Base-by-base conservation (phyloP, 2,113 vertebrate genomes). In the Tragelaphus strepsiceros region DNA sequence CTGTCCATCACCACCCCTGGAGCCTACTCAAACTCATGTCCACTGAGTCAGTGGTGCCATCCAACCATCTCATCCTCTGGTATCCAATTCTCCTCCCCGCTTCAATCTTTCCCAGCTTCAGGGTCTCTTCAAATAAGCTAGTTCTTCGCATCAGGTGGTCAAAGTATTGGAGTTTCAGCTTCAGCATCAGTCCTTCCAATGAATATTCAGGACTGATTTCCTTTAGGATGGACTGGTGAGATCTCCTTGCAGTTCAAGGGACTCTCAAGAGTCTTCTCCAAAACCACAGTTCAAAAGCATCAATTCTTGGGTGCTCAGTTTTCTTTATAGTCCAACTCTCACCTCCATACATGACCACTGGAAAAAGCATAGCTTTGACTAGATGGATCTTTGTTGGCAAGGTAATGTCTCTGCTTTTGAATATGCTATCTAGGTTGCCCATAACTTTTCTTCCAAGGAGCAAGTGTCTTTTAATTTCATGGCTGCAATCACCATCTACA, bases 271-370 rank as follows among this genome's bases (percentile, higher is more conserved):
- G n/a, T 2, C n/a, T 71, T 35, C 64, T 35, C 64, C n/a, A 71
- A 21, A 17, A 11, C 17, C n/a, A 2, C 4, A 5, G 17, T 71
- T 71, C 64, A 71, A 71, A 35, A 35, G 17, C n/a, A 71, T 71
- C n/a, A 71, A 35, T 71, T 71, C 9, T 71, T 71, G 2, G 0
- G 4, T 0, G 0, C 9, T 35, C 64, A 71, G 5, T 9, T 21
- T 67, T 67, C 4, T 21, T 35, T 35, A 71, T 21, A 35, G 17
- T 35, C n/a, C n/a, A 71, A 71, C 0, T 21, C n/a, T 71, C n/a
- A 35, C 9, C 10, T 21, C 64, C n/a, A 71, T 21, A 35, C 9
- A 35, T 21, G n/a, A 71, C 64, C 2, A 21, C n/a, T 21, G n/a
- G n/a, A 9, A 71, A 35, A 71, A 35, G 2, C n/a, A 35, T 35